A percentile compares a stretch with the other conserved stretches of the same genome.
phyloP scores from a whole-genome alignment of 1,140 invertebrate species.

The Sycobia sp. region DNA sequence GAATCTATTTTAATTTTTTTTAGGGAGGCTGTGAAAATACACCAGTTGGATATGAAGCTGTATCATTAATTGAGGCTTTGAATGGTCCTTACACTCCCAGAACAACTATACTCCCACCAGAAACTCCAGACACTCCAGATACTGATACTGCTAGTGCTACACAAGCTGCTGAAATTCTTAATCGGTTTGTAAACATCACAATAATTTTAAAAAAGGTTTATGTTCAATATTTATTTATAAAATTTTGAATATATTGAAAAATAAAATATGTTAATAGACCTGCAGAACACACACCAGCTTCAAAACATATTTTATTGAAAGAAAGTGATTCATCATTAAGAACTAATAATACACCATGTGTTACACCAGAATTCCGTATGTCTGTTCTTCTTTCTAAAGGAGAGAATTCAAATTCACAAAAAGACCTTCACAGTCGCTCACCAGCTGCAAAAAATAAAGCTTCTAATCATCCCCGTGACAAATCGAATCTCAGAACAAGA shows the following conservation, averaged over 20 bases:
- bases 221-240: conserved; percentile 2
- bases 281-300: conserved; percentile 51
- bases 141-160: conserved; percentile 65
- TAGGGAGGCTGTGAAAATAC: conserved; percentile 79
- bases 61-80: conserved; percentile 96
- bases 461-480: conserved; percentile 55
- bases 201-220: too few relatives aligned
- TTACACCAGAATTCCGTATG: conserved; percentile 70
- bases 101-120: conserved; percentile 63
- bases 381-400: conserved; percentile 71
- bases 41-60: conserved; percentile 90
- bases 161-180: conserved; percentile 72
- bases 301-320: conserved; percentile 51
- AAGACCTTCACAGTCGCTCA: conserved; percentile 55
- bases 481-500: conserved; percentile 52
- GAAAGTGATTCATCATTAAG: conserved; percentile 51
- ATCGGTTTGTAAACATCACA: conserved; percentile 62
- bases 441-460: conserved; percentile 51
- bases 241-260: conserved; percentile 14
- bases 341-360: conserved; percentile 50
- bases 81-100: conserved; percentile 84
- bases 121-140: conserved; percentile 61
- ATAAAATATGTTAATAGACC: conserved; percentile 43
- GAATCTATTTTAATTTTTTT: conserved; percentile 1
- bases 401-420: conserved; percentile 61